phyloP scores from a whole-genome alignment of 2,888 invertebrate species.

The Dyspetes luteomarginatus region DNA sequence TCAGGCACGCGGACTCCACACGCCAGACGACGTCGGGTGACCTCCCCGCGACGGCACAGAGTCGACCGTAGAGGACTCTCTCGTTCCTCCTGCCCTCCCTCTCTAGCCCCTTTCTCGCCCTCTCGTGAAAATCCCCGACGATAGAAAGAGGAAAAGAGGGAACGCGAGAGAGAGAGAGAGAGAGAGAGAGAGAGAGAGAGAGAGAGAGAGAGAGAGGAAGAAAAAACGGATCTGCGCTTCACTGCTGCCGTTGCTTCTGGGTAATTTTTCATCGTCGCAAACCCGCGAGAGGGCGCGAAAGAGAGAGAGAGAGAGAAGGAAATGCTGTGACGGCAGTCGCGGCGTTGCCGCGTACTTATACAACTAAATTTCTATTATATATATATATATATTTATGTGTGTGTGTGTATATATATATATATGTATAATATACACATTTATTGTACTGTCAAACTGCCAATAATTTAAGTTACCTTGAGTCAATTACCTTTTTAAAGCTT shows the following conservation, averaged over 20 bases:
- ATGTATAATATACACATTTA: neutral
- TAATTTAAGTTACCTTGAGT: no score
- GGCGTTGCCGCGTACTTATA: constrained; percentile 71
- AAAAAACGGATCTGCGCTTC: constrained; percentile 72
- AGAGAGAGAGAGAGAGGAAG: constrained; percentile 60
- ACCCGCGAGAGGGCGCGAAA: constrained; percentile 79
- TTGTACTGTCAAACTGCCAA: no score
- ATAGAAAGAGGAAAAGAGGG: constrained; percentile 33
- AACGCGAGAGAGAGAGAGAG: constrained; percentile 20
- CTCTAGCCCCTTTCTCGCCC: constrained; percentile 49
- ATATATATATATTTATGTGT: neutral
- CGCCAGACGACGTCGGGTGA: constrained; percentile 78
- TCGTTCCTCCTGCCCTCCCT: constrained; percentile 32
- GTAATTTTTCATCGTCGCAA: constrained; percentile 83
- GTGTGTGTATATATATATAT: neutral
- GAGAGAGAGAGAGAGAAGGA: constrained; percentile 67
- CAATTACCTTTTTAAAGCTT: no score
- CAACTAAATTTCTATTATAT: neutral
- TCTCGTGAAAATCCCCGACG: constrained; percentile 61
- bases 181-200: constrained; percentile 4
- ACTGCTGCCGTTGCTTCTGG: constrained; percentile 77
- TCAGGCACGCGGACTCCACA: constrained; percentile 81
- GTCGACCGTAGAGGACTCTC: constrained; percentile 41
- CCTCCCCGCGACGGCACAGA: constrained; percentile 35
- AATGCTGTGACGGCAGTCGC: constrained; percentile 77